Evolutionary conservation across 2,113 vertebrate species (phyloP), one percentile per base, ranked within the genome.

Genomic region (Limnothrissa miodon): DNA sequence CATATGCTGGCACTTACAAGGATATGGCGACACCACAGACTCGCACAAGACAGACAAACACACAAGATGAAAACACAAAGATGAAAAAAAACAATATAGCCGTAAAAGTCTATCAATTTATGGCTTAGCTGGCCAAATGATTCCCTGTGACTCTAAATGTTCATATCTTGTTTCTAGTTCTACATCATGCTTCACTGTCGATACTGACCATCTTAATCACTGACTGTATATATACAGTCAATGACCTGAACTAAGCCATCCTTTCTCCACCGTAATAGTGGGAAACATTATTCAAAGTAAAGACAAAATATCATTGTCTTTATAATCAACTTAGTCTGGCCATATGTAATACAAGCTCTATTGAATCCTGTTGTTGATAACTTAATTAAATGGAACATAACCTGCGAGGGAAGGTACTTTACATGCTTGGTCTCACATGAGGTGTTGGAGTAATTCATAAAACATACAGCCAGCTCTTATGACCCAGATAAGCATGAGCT

Each of bases 1-100:
- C 89, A 89, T 80, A 83, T 29, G 62, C 82, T 79, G 3, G 10
- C 79, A 78, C 80, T 83, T 13, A 80, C 53, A 82, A 15, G 79
- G 42, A 80, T 56, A 82, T 33, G 80, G 29, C 45, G 80, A 81
- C 48, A 85, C 48, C 46, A 51, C 29, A 56, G 29, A 51, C 46
- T 59, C 44, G 53, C 46, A 51, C 39, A 39, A 81, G 33, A 62
- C 51, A 59, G 29, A 74, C 62, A 70, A 11, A 74, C 33, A 62
- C 1, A 29, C 59, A 29, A 1, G 25, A 0, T 11, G n/a, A 62
- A 1, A 62, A 56, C 19, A 56, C 19, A 6, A 56, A 56, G 51
- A 7, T 6, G 2, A 2, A 17, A 48, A 2, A 46, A 48, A 48
- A 48, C 17, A 56, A 21, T 56, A 1, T 56, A 56, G 19, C 51